phyloP scores from a whole-genome alignment of 2,113 vertebrate genomes.

The Oncorhynchus nerka region DNA sequence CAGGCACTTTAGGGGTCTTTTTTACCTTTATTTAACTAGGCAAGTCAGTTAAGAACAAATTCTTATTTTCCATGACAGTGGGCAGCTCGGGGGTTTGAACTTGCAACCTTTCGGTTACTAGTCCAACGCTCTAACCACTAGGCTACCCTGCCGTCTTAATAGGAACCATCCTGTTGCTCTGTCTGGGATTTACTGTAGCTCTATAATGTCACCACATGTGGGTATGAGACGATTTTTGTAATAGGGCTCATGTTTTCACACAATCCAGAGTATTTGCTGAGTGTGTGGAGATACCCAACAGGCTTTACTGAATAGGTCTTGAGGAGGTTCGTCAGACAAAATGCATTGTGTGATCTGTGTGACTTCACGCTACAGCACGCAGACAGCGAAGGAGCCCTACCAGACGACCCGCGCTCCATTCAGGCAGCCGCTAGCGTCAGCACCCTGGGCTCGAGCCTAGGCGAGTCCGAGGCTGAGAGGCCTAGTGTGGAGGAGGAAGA shows the following conservation, averaged over 20 bases:
- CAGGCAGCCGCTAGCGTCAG: conserved; percentile 46
- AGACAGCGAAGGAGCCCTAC: conserved; percentile 62
- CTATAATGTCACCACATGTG: background rate
- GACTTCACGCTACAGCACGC: conserved; percentile 71
- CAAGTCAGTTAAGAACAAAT: too few relatives aligned
- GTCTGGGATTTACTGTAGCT: background rate
- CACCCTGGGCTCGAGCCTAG: conserved; percentile 28
- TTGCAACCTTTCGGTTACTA: too few relatives aligned
- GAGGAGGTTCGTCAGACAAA: background rate
- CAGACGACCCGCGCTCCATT: conserved; percentile 48
- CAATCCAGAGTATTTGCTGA: background rate
- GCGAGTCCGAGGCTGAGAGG: conserved; percentile 54
- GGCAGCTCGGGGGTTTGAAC: too few relatives aligned
- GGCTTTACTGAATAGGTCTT: background rate
- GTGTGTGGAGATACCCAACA: background rate
- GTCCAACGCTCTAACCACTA: too few relatives aligned
- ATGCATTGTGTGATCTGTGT: conserved; percentile 21
- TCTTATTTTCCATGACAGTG: too few relatives aligned
- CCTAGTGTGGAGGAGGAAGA: conserved; percentile 40
- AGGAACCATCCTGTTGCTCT: too few relatives aligned
- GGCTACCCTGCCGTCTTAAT: background rate
- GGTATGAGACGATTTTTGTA: background rate
- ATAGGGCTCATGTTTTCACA: background rate
- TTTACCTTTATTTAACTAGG: too few relatives aligned
- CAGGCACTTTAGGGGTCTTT: background rate